Base-by-base conservation (phyloP, 2,113 vertebrate species). In the Micromys minutus region DNA sequence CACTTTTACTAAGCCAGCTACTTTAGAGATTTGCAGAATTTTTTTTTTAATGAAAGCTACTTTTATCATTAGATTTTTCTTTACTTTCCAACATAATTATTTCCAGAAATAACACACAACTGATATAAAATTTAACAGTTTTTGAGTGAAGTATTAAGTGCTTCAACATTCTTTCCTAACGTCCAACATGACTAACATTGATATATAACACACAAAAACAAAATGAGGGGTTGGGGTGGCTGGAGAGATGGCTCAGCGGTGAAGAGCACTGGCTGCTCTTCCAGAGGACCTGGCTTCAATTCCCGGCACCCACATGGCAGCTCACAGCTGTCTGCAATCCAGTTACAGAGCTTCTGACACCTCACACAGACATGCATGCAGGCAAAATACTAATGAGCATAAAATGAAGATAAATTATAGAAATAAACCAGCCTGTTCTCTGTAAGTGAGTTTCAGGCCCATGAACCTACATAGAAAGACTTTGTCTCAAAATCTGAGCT, bases 71-170 rank as follows among this genome's bases (percentile, higher is more conserved):
- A 34, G 71, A 52, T 75, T 31, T 57, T 83, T 76, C 92, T 94
- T 95, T 42, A 76, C 63, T 96, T 95, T 90, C 22, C 57, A 96
- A 93, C 93, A 91, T 36, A 91, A 72, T 80, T 92, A 72, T 89
- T 96, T 96, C 91, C 16, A 59, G 75, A 87, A 77, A 63, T 10
- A 90, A 3, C 65, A 50, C 65, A 21, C 75, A 45, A 76, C 71
- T 84, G 69, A 89, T 69, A 26, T 80, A 89, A 36, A 11, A 88
- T 34, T 29, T 39, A 61, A 80, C 89, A 13, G 1, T 8, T 84
- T 97, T 96, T 72, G 1, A 91, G 79, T 63, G 21, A 89, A 72
- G 10, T 59, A 88, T 80, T 29, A 92, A 69, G 83, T 86, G 67
- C 67, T 92, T 94, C 15, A 61, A 93, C 89, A 63, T 65, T 59